Evolutionary conservation across 1,140 invertebrate genomes (phyloP).

Genomic region (Parasteatoda tepidariorum): DNA sequence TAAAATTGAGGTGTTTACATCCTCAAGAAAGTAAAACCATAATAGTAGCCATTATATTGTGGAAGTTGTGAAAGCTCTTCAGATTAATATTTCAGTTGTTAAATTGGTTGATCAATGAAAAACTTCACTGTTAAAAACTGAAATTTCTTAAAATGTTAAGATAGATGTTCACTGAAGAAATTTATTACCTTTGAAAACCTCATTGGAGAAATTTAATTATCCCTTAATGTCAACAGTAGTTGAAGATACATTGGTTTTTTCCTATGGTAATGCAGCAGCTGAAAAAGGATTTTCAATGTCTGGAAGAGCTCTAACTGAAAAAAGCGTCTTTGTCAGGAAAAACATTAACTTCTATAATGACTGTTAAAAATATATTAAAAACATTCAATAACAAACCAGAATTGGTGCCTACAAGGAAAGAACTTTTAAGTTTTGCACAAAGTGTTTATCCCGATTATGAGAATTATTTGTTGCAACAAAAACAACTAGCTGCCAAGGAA

Average conservation of each 20-base stretch:
- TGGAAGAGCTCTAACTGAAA: slow-evolving; percentile 53
- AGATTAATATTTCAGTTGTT: not conserved
- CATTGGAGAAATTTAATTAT: slow-evolving; percentile 21
- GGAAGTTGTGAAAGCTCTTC: not conserved
- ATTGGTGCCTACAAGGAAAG: not conserved
- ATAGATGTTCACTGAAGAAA: slow-evolving; percentile 62
- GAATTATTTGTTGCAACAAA: not conserved
- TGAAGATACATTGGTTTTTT: slow-evolving; percentile 41
- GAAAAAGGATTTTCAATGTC: slow-evolving; percentile 61
- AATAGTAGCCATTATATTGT: not conserved
- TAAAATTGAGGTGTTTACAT: not conserved
- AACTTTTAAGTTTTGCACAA: not conserved
- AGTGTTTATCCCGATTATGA: not conserved
- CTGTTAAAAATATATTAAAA: not conserved
- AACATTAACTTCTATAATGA: not conserved
- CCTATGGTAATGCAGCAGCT: slow-evolving; percentile 63
- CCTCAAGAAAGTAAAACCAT: not conserved
- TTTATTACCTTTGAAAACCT: too few species aligned
- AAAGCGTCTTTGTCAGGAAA: not conserved
- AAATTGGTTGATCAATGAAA: not conserved
- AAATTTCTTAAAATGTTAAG: slow-evolving; percentile 1
- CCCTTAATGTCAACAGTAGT: slow-evolving; percentile 39
- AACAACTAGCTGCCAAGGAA: too few species aligned
- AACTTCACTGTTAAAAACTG: not conserved
- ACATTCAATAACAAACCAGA: not conserved